These are phyloP conservation scores for Pipistrellus pygmaeus DNA, from an alignment of 2,797 vertebrate species.

Conservation along the genomic window DNA sequence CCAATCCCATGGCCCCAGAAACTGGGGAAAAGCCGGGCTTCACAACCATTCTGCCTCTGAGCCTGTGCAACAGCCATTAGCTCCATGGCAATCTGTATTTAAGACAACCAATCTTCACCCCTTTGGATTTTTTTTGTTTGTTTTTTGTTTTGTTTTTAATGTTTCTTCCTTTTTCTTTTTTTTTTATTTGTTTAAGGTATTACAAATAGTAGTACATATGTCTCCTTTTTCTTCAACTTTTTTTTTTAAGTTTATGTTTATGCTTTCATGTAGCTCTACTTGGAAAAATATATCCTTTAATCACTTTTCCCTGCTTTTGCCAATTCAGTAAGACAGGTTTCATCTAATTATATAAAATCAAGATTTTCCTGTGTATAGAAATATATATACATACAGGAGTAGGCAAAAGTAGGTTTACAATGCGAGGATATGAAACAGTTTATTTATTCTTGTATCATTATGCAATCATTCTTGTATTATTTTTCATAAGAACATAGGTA, in stretches of 20 bases:
- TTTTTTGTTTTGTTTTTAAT: neutral
- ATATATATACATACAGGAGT: neutral
- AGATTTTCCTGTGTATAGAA: neutral
- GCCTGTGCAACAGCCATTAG: conserved; percentile 40
- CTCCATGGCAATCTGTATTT: conserved; percentile 52
- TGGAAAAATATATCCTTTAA: conserved; percentile 58
- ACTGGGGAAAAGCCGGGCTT: neutral
- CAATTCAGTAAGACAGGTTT: conserved; percentile 15
- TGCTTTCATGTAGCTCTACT: conserved; percentile 35
- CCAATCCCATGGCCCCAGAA: conserved; percentile 19
- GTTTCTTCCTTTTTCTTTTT: too few relatives aligned
- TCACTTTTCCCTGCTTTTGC: conserved; percentile 1
- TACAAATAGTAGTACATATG: too few relatives aligned
- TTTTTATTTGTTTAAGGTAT: too few relatives aligned
- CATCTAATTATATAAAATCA: neutral
- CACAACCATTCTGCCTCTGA: neutral
- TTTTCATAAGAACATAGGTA: neutral
- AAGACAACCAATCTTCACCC: neutral
- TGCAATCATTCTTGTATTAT: neutral
- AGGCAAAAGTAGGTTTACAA: neutral
- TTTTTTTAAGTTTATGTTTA: conserved; percentile 28
- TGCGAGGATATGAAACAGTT: neutral
- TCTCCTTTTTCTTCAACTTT: neutral
- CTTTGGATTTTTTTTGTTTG: too few relatives aligned
- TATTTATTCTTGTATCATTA: neutral